A percentile compares a stretch with the other conserved stretches of the same genome.
Evolutionary conservation across 2,888 invertebrate species (phyloP).

Genomic region (Cerastis rubricosa): DNA sequence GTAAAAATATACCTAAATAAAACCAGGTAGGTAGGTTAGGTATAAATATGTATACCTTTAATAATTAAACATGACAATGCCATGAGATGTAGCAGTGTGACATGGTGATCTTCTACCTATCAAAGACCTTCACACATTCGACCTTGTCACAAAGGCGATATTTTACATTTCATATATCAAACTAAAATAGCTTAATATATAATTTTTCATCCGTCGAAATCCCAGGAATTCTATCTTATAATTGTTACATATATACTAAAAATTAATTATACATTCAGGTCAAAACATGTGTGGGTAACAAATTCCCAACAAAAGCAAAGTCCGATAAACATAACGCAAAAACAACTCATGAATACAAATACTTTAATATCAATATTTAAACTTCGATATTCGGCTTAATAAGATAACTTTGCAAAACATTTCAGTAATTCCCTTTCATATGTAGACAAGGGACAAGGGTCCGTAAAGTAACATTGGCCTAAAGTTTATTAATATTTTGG

Average conservation of each 20-base stretch:
- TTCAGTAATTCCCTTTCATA: slow-evolving; percentile 57
- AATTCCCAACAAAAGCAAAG: slow-evolving; percentile 3
- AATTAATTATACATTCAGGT: neutral
- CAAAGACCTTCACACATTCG: neutral
- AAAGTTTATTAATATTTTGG: slow-evolving; percentile 64
- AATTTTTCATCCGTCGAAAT: neutral
- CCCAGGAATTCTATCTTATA: neutral
- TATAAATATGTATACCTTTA: too few relatives aligned
- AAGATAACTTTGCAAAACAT: slow-evolving; percentile 59
- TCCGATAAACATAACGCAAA: slow-evolving; percentile 18
- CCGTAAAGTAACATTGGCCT: slow-evolving; percentile 46
- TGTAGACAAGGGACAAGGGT: slow-evolving; percentile 50
- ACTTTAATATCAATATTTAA: slow-evolving; percentile 43
- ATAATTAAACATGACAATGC: too few relatives aligned
- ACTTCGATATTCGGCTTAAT: slow-evolving; percentile 42
- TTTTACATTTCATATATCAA: neutral
- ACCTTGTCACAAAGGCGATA: neutral
- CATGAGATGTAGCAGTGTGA: neutral
- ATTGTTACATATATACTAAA: neutral
- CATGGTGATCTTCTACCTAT: neutral
- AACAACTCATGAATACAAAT: slow-evolving; percentile 44
- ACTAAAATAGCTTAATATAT: neutral
- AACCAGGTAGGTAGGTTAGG: too few relatives aligned
- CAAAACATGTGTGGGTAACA: neutral
- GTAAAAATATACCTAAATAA: too few relatives aligned